phyloP scores from a whole-genome alignment of 2,113 vertebrate genomes.

The Crotalus tigris region DNA sequence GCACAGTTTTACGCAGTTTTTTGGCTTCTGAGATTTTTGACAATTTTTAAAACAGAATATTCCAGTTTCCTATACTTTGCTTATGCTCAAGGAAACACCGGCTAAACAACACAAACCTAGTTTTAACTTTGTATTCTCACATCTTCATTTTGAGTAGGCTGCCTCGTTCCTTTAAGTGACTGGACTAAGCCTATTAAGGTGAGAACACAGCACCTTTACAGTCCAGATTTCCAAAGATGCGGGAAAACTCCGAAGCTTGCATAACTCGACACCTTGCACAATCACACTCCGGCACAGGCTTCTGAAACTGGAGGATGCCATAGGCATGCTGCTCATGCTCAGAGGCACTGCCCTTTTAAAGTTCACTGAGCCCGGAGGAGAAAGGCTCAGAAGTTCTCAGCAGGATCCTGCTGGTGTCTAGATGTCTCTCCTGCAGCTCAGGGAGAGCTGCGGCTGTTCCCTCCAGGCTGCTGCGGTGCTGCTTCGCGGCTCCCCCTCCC shows the following conservation, averaged over 20 bases:
- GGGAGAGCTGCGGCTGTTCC: neutral
- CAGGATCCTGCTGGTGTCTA: neutral
- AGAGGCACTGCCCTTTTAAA: neutral
- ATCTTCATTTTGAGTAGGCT: neutral
- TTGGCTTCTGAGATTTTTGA: neutral
- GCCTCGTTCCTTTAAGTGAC: neutral
- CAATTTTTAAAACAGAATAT: neutral
- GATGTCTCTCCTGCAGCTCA: neutral
- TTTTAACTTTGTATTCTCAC: neutral
- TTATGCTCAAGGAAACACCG: neutral
- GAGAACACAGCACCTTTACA: neutral
- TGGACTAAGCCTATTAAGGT: neutral
- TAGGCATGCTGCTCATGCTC: neutral
- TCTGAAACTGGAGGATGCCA: neutral
- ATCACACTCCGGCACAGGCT: neutral
- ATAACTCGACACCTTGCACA: too few species aligned
- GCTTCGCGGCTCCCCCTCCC: conserved; percentile 14
- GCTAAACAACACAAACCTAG: neutral
- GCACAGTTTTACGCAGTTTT: neutral
- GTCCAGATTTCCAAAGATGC: neutral
- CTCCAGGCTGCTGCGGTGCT: neutral
- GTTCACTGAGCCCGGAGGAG: neutral
- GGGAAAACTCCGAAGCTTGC: neutral
- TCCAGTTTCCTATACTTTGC: neutral
- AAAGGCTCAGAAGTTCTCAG: neutral